These are phyloP conservation scores for Micrasema minimum DNA, from an alignment of 1,140 invertebrate species.

Conservation along the genomic window DNA sequence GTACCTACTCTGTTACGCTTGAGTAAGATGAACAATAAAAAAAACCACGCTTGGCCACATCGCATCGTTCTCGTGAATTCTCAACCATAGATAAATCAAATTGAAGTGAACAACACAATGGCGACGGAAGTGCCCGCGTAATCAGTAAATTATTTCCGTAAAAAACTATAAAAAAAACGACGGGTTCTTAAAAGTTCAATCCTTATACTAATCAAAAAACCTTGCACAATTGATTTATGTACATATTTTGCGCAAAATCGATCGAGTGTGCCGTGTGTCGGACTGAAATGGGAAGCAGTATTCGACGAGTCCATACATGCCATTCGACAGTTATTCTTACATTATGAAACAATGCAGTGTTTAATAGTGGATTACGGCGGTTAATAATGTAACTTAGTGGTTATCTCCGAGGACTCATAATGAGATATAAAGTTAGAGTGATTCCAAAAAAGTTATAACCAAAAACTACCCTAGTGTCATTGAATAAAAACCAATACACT, in stretches of 20 bases:
- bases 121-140: conserved; percentile 40
- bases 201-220: background rate
- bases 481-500: too few relatives aligned
- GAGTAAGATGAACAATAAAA: background rate
- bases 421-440: conserved; percentile 17
- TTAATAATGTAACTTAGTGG: conserved; percentile 21
- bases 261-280: background rate
- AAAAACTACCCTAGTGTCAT: conserved; percentile 17
- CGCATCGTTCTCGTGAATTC: background rate
- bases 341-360: conserved; percentile 26
- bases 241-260: background rate
- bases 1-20: background rate
- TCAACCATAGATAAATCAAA: conserved; percentile 9
- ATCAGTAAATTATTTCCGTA: conserved; percentile 37
- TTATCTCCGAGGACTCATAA: conserved; percentile 20
- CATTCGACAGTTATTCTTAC: conserved; percentile 27
- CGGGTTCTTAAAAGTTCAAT: background rate
- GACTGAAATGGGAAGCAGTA: conserved; percentile 27
- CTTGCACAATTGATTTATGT: background rate
- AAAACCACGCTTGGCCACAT: conserved; percentile 17
- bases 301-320: conserved; percentile 37
- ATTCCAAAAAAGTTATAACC: conserved; percentile 26
- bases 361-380: background rate
- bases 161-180: conserved; percentile 2
- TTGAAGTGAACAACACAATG: conserved; percentile 34